Conservation (phyloP, 1,140 invertebrate species). For the Pantala flavescens region DNA sequence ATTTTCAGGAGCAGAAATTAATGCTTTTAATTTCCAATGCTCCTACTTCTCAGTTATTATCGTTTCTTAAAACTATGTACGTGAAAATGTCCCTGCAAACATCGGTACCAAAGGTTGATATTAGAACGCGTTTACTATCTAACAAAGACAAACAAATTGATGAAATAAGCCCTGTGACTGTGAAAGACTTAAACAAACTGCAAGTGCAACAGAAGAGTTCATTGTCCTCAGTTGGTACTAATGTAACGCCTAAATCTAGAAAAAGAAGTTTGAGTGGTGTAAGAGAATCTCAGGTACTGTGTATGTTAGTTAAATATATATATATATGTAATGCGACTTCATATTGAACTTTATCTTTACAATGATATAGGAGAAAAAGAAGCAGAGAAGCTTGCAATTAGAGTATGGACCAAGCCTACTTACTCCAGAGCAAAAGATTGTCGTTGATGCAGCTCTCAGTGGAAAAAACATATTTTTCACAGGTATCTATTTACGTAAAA, state of each 20-base stretch:
- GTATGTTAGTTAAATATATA: background rate
- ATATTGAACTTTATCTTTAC: no score
- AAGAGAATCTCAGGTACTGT: background rate
- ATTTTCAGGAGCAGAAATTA: conserved; percentile 63
- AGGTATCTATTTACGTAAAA: conserved; percentile 31
- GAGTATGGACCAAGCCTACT: conserved; percentile 32
- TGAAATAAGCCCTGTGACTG: conserved; percentile 40
- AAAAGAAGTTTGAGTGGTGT: background rate
- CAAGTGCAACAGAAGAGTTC: background rate
- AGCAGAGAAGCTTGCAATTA: background rate
- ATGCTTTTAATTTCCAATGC: conserved; percentile 80
- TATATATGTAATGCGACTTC: no score
- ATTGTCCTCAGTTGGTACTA: conserved; percentile 12
- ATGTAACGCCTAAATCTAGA: conserved; percentile 18
- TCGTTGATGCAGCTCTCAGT: conserved; percentile 61
- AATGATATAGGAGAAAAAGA: background rate
- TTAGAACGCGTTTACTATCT: conserved; percentile 53
- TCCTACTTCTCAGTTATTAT: conserved; percentile 63
- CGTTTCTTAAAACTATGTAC: conserved; percentile 70
- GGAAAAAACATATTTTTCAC: conserved; percentile 87
- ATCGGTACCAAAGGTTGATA: conserved; percentile 35
- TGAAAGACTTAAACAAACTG: conserved; percentile 28
- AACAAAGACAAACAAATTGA: conserved; percentile 59
- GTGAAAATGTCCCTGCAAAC: conserved; percentile 60
- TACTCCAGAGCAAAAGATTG: conserved; percentile 66